These are phyloP conservation scores for Piaya cayana DNA, from an alignment of 2,113 vertebrate species.

Conservation along the genomic window DNA sequence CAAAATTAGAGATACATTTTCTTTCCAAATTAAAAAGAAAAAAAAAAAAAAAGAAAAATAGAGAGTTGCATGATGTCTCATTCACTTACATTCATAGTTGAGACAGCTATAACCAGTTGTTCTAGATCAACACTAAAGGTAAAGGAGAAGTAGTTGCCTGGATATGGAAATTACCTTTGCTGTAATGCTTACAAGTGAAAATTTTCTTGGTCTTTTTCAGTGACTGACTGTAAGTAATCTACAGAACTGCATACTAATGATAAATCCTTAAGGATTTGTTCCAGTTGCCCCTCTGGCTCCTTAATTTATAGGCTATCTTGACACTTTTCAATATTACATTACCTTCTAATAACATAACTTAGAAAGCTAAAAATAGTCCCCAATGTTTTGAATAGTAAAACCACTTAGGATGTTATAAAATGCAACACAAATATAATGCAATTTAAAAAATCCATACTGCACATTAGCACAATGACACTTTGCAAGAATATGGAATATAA, in stretches of 20 bases:
- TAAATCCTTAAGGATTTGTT: background rate
- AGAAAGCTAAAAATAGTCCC: slow-evolving; percentile 17
- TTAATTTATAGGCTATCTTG: slow-evolving; percentile 31
- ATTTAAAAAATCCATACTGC: background rate
- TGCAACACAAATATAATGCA: background rate
- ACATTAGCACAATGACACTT: background rate
- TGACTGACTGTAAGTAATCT: background rate
- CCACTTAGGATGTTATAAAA: slow-evolving; percentile 27
- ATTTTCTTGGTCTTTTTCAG: background rate
- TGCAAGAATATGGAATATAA: background rate
- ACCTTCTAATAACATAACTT: slow-evolving; percentile 18
- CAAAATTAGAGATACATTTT: background rate
- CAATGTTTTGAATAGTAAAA: background rate
- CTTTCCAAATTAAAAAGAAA: background rate
- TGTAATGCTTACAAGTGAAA: background rate
- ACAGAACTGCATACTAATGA: background rate
- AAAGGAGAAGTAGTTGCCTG: background rate
- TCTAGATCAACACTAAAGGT: background rate
- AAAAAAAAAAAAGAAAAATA: too few species aligned
- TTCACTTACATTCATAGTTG: background rate
- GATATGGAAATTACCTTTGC: background rate
- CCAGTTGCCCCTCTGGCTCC: slow-evolving; percentile 11
- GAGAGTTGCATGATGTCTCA: background rate
- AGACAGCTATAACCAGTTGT: background rate
- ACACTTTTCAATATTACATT: slow-evolving; percentile 48